Evolutionary conservation across 2,888 invertebrate genomes (phyloP).

Genomic region (Clistopyga incitator): DNA sequence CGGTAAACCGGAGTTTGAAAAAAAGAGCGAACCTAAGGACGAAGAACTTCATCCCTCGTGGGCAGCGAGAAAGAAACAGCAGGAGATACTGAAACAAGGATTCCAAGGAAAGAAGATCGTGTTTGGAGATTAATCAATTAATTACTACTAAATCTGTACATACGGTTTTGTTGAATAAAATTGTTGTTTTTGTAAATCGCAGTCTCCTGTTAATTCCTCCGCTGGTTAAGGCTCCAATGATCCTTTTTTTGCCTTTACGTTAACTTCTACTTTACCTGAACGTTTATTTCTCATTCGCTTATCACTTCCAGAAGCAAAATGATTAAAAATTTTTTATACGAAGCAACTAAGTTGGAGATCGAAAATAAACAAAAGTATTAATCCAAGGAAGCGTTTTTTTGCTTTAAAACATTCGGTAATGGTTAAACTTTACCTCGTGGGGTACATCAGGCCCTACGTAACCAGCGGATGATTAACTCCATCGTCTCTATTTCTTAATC

Average conservation of each 20-base stretch:
- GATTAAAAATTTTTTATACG: too few relatives aligned
- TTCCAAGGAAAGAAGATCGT: conserved; percentile 82
- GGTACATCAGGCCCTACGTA: conserved; percentile 5
- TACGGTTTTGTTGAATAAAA: conserved; percentile 50
- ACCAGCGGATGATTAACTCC: conserved; percentile 18
- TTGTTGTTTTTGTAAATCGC: conserved; percentile 7
- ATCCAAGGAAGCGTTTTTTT: too few relatives aligned
- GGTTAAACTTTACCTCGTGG: conserved; percentile 5
- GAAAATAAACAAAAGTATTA: too few relatives aligned
- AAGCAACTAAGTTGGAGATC: too few relatives aligned
- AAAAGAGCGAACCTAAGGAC: conserved; percentile 49
- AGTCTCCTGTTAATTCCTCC: background rate
- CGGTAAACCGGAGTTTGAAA: conserved; percentile 22
- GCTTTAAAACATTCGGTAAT: background rate
- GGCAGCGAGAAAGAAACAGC: conserved; percentile 81
- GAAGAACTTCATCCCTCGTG: conserved; percentile 81
- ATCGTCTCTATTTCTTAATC: background rate
- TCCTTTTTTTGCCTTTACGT: background rate
- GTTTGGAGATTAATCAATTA: conserved; percentile 74
- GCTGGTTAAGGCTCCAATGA: background rate
- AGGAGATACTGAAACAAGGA: conserved; percentile 78
- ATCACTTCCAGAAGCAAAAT: too few relatives aligned
- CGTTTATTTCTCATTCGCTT: too few relatives aligned
- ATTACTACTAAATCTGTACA: conserved; percentile 41
- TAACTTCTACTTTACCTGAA: too few relatives aligned